Conservation (phyloP, 2,888 invertebrate genomes). For the Argyresthia goedartella region DNA sequence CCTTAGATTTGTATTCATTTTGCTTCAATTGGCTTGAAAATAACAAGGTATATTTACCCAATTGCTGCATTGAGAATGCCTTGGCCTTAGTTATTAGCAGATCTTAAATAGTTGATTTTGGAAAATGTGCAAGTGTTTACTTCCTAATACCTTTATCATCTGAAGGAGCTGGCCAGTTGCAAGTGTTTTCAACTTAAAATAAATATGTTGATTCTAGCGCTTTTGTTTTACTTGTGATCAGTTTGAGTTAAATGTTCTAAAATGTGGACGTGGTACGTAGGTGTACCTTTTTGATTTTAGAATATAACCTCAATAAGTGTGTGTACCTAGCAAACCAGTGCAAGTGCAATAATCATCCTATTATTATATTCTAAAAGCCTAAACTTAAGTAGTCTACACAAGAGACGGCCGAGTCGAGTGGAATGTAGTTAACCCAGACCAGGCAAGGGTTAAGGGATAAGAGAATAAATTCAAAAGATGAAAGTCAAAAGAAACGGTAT, state of each 20-base stretch:
- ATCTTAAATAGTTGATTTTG: neutral
- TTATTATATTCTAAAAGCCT: no score
- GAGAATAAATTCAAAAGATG: neutral
- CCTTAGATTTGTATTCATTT: slow-evolving; percentile 42
- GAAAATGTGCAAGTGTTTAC: slow-evolving; percentile 26
- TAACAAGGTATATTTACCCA: neutral
- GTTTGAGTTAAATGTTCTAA: no score
- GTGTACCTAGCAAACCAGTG: no score
- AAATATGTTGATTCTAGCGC: slow-evolving; percentile 41
- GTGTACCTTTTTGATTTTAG: no score
- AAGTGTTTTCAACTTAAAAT: slow-evolving; percentile 42
- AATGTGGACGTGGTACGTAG: no score
- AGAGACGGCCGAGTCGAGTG: no score
- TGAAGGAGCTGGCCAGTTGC: slow-evolving; percentile 38
- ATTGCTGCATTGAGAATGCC: slow-evolving; percentile 51
- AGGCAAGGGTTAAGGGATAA: no score
- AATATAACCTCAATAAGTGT: no score
- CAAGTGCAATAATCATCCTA: no score
- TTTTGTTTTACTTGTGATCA: neutral
- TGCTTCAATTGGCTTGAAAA: slow-evolving; percentile 17
- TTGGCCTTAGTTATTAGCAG: slow-evolving; percentile 10
- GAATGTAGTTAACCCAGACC: no score
- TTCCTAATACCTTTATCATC: slow-evolving; percentile 20
- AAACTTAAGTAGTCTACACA: no score
- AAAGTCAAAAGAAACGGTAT: slow-evolving; percentile 1